Conservation (phyloP, 2,797 vertebrate genomes). For the Columba guinea region DNA sequence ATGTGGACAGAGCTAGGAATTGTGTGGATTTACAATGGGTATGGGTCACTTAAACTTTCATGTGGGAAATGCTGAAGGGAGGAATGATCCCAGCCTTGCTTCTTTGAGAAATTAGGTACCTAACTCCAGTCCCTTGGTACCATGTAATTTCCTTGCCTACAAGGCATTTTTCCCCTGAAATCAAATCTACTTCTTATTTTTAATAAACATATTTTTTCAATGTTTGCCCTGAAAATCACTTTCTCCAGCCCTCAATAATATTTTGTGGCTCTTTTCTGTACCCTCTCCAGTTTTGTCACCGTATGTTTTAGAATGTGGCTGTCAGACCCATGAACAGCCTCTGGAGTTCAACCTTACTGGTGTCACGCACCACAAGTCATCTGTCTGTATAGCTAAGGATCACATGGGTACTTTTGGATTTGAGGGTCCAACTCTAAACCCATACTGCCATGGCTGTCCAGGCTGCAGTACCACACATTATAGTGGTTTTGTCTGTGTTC, state of each 20-base stretch:
- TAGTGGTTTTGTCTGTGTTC: not conserved
- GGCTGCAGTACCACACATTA: not conserved
- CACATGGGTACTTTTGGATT: not conserved
- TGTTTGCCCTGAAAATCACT: not conserved
- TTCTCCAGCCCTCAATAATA: not conserved
- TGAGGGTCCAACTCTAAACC: not conserved
- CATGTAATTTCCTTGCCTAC: not conserved
- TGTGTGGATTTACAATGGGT: not conserved
- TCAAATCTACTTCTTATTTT: not conserved
- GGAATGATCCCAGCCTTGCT: not conserved
- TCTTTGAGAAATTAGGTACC: not conserved
- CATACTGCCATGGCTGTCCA: not conserved
- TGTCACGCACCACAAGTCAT: not conserved
- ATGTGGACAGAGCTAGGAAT: not conserved
- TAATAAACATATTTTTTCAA: not conserved
- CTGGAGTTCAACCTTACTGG: not conserved
- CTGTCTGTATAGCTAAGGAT: not conserved
- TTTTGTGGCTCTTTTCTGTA: not conserved
- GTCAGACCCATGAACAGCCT: not conserved
- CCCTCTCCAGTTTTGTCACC: not conserved
- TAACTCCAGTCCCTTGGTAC: not conserved
- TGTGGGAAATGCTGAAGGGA: not conserved
- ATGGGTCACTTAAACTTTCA: not conserved
- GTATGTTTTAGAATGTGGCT: not conserved
- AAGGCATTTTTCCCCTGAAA: not conserved